phyloP scores from a whole-genome alignment of 2,888 invertebrate species.

The Eucera pruinosa region DNA sequence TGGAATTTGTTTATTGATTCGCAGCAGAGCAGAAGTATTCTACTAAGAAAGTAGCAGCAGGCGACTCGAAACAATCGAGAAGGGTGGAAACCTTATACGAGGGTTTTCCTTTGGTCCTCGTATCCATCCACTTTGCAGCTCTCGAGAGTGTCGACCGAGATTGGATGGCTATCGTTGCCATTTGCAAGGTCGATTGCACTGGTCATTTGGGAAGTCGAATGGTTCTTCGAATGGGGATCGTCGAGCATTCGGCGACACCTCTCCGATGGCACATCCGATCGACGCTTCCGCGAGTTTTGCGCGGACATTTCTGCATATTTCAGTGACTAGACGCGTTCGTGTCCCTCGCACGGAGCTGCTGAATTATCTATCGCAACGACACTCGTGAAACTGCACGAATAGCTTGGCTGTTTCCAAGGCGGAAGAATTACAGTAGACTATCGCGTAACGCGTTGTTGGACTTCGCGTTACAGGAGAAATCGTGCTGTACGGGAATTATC shows the following conservation, averaged over 20 bases:
- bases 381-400: neutral
- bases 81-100: conserved; percentile 28
- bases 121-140: conserved; percentile 66
- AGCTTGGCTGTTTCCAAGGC: too few relatives aligned
- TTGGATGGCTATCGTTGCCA: conserved; percentile 72
- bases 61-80: conserved; percentile 63
- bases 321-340: conserved; percentile 4
- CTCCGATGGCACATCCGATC: conserved; percentile 7
- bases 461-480: too few relatives aligned
- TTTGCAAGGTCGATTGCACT: conserved; percentile 71
- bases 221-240: conserved; percentile 13
- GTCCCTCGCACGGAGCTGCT: neutral
- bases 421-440: neutral
- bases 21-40: conserved; percentile 38
- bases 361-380: conserved; percentile 23
- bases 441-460: too few relatives aligned
- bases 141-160: conserved; percentile 63
- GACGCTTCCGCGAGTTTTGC: conserved; percentile 1
- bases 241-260: conserved; percentile 7
- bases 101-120: conserved; percentile 40
- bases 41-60: conserved; percentile 58
- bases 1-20: conserved; percentile 19
- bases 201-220: conserved; percentile 63
- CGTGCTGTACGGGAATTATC: too few relatives aligned
- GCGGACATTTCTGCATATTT: conserved; percentile 46